Evolutionary conservation across 2,113 vertebrate genomes (phyloP).

Genomic region (Butorides virescens): DNA sequence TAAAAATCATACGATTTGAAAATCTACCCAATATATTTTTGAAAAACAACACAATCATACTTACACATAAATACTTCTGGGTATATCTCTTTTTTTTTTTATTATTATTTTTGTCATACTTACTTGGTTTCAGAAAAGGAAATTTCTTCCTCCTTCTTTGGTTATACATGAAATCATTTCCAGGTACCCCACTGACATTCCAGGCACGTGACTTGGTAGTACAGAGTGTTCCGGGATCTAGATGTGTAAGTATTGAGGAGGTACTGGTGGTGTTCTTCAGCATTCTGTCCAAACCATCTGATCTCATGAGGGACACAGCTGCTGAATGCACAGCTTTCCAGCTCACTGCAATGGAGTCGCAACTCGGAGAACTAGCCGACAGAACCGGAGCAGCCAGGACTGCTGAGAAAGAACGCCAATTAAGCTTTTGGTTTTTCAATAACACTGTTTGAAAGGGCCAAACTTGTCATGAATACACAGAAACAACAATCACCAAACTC

Average conservation of each 20-base stretch:
- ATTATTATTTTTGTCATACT: neutral
- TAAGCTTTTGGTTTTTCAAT: neutral
- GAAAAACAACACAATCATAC: neutral
- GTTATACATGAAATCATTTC: slow-evolving; percentile 81
- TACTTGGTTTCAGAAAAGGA: neutral
- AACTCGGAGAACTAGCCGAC: slow-evolving; percentile 72
- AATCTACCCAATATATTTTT: neutral
- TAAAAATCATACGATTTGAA: neutral
- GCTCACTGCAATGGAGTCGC: slow-evolving; percentile 75
- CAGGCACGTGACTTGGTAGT: slow-evolving; percentile 85
- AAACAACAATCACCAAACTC: neutral
- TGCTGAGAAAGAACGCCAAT: slow-evolving; percentile 46
- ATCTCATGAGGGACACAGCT: slow-evolving; percentile 78
- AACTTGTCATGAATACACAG: neutral
- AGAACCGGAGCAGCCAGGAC: slow-evolving; percentile 81
- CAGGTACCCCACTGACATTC: slow-evolving; percentile 79
- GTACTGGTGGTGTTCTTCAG: slow-evolving; percentile 82
- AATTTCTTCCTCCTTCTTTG: slow-evolving; percentile 89
- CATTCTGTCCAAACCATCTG: slow-evolving; percentile 77
- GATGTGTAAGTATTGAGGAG: slow-evolving; percentile 71
- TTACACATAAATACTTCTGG: neutral
- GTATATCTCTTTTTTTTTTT: neutral
- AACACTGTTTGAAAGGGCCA: neutral
- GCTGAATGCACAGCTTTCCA: slow-evolving; percentile 83
- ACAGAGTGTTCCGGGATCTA: slow-evolving; percentile 84